Conservation (phyloP, 2,113 vertebrate genomes). For the Rynchops niger region DNA sequence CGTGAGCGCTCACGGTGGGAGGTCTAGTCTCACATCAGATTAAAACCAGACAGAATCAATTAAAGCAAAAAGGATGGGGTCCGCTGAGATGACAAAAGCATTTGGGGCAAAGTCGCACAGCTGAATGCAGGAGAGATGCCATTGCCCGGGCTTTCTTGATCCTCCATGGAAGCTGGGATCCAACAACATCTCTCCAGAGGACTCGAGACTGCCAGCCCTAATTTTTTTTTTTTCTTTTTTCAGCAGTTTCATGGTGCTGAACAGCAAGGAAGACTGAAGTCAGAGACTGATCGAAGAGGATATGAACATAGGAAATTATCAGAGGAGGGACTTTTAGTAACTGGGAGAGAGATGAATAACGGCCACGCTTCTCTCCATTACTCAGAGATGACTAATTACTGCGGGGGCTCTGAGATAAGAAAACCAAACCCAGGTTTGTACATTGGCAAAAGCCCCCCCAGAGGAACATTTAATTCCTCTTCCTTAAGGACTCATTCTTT, state of each 20-base stretch:
- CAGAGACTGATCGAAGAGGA: neutral
- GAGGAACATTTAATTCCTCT: neutral
- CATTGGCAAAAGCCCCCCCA: neutral
- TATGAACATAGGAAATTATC: neutral
- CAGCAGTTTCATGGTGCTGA: neutral
- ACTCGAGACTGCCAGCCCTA: neutral
- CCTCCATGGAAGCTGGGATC: neutral
- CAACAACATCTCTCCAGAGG: neutral
- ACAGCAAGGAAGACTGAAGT: neutral
- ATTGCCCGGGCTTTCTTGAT: neutral
- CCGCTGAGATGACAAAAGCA: constrained; percentile 43
- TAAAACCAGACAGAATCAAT: constrained; percentile 68
- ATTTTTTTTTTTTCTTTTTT: neutral
- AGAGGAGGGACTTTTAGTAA: neutral
- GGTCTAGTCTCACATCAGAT: constrained; percentile 60
- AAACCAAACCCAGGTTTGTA: neutral
- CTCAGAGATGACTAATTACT: neutral
- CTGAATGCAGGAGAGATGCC: neutral
- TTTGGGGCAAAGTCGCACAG: constrained; percentile 1
- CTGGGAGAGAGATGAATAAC: neutral
- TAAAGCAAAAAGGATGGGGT: constrained; percentile 61
- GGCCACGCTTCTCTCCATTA: neutral
- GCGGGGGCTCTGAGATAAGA: neutral
- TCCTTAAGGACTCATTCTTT: neutral
- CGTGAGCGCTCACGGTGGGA: constrained; percentile 17